Conservation (phyloP, 2,888 invertebrate species). For the Diplolepis rosae region DNA sequence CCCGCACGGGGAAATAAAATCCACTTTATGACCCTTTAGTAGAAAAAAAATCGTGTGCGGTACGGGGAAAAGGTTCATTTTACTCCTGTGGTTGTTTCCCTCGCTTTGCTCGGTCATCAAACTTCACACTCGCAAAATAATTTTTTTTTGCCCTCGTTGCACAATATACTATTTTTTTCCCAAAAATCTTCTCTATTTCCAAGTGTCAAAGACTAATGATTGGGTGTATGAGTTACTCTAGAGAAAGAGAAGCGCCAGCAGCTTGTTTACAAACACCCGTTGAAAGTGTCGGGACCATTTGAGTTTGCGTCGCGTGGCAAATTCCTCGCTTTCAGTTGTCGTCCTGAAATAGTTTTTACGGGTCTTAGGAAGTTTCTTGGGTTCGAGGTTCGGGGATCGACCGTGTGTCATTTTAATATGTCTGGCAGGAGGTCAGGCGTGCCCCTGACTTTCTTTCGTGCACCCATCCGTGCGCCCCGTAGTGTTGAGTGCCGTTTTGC, state of each 20-base stretch:
- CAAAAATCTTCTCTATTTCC: not conserved
- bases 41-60: no score
- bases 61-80: no score
- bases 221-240: not conserved
- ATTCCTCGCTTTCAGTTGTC: conserved; percentile 56
- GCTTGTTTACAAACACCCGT: conserved; percentile 57
- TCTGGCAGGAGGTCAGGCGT: conserved; percentile 71
- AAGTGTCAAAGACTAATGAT: conserved; percentile 18
- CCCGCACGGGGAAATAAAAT: no score
- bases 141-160: no score
- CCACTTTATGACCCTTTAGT: no score
- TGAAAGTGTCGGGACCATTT: conserved; percentile 48
- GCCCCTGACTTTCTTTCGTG: conserved; percentile 54
- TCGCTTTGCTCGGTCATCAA: no score
- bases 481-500: conserved; percentile 47
- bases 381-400: conserved; percentile 47
- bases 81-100: no score
- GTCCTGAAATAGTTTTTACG: conserved; percentile 67
- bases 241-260: not conserved
- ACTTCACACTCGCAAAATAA: no score
- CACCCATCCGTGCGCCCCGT: conserved; percentile 60
- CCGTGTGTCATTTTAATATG: conserved; percentile 70
- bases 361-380: conserved; percentile 46
- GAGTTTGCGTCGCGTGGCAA: conserved; percentile 47
- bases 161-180: no score